A percentile compares a stretch with the other conserved stretches of the same genome.
These are phyloP conservation scores for Callyntrura guangdongensis DNA, from an alignment of 2,888 invertebrate genomes.

Conservation along the genomic window DNA sequence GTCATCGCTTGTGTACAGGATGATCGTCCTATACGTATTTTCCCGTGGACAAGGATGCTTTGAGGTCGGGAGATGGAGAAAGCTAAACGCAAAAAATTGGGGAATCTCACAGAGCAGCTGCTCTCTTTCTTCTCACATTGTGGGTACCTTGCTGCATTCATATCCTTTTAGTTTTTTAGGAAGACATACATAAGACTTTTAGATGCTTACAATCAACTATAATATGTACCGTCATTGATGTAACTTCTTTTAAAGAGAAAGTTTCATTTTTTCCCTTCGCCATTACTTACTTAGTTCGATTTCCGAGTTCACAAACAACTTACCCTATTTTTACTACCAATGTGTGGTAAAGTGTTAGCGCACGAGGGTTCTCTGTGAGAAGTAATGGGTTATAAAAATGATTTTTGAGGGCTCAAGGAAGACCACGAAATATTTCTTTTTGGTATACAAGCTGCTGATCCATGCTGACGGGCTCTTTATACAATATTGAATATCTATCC, in stretches of 20 bases:
- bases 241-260: neutral
- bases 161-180: neutral
- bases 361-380: too few species aligned
- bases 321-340: too few species aligned
- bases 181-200: neutral
- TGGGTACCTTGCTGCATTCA: neutral
- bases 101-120: slow-evolving; percentile 14
- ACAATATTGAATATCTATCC: too few species aligned
- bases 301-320: too few species aligned
- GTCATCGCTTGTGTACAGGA: neutral
- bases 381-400: too few species aligned
- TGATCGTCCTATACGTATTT: neutral
- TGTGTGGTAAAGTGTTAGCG: too few species aligned
- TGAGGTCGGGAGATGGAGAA: slow-evolving; percentile 66
- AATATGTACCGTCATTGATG: neutral
- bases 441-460: too few species aligned
- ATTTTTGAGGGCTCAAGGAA: too few species aligned
- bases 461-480: too few species aligned
- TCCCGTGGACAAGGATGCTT: slow-evolving; percentile 1
- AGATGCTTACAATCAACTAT: neutral
- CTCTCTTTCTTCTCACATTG: neutral
- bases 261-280: too few species aligned
- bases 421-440: too few species aligned
- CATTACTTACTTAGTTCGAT: too few species aligned
- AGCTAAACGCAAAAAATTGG: neutral